A percentile compares a stretch with the other conserved stretches of the same genome.
phyloP scores from a whole-genome alignment of 2,113 vertebrate genomes.

The Lonchura striata region DNA sequence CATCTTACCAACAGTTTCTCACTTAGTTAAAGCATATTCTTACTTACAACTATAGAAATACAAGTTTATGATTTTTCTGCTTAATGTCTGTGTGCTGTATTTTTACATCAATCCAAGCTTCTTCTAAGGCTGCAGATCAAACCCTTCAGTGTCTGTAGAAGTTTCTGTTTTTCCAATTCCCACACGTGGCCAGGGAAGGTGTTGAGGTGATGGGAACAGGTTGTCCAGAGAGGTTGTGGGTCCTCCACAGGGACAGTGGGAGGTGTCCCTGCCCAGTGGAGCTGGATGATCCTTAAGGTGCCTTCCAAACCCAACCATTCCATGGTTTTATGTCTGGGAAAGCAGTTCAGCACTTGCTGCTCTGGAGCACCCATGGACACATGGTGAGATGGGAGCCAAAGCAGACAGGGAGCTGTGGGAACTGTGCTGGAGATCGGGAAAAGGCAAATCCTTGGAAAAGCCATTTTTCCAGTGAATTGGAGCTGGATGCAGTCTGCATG shows the following conservation, averaged over 20 bases:
- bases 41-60: no score
- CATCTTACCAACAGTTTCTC: no score
- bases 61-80: no score
- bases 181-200: no score
- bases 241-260: not conserved
- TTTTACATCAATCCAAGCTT: no score
- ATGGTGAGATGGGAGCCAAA: not conserved
- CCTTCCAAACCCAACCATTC: not conserved
- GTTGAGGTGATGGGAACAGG: not conserved
- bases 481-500: not conserved
- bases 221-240: not conserved
- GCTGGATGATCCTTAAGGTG: not conserved
- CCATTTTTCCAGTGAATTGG: not conserved
- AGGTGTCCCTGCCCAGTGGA: not conserved
- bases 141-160: no score
- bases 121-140: no score
- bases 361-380: fast-evolving
- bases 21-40: no score
- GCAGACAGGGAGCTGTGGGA: not conserved
- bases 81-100: no score
- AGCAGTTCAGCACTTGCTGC: not conserved
- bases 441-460: not conserved
- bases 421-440: not conserved
- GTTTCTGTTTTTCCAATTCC: no score
- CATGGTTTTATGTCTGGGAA: not conserved